Evolutionary conservation across 1,140 invertebrate genomes (phyloP).

Genomic region (Tetragnatha versicolor): DNA sequence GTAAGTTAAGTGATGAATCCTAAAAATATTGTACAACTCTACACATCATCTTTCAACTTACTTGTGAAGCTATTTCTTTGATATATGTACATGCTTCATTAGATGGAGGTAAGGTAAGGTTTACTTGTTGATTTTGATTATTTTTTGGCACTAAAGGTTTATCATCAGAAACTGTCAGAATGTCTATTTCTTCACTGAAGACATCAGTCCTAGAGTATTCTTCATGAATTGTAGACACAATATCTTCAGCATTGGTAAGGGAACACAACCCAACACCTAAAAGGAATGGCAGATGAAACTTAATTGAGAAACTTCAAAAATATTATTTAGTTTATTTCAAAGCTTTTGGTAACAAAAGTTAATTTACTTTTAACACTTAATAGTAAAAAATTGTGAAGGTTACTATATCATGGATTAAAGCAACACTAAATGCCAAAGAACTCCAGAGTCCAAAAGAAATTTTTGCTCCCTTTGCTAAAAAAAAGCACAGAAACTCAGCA

Average conservation of each 20-base stretch:
- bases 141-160: not conserved
- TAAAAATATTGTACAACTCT: not conserved
- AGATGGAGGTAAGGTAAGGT: conserved; percentile 13
- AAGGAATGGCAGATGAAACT: no score
- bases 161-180: conserved; percentile 56
- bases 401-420: no score
- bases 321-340: no score
- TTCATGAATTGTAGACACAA: not conserved
- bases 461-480: no score
- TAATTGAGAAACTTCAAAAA: no score
- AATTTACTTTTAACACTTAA: no score
- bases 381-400: no score
- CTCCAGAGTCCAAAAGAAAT: no score
- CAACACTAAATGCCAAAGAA: no score
- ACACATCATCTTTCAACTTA: not conserved
- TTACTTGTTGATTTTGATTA: conserved; percentile 57
- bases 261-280: conserved; percentile 44
- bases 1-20: not conserved
- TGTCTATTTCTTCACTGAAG: conserved; percentile 53
- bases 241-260: conserved; percentile 15
- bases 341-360: no score
- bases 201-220: not conserved
- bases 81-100: conserved; percentile 21
- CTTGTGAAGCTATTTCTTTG: conserved; percentile 30
- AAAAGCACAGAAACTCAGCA: no score